Evolutionary conservation across 2,888 invertebrate species (phyloP), one percentile per base, ranked within the genome.

Genomic region (Drosophila merina): DNA sequence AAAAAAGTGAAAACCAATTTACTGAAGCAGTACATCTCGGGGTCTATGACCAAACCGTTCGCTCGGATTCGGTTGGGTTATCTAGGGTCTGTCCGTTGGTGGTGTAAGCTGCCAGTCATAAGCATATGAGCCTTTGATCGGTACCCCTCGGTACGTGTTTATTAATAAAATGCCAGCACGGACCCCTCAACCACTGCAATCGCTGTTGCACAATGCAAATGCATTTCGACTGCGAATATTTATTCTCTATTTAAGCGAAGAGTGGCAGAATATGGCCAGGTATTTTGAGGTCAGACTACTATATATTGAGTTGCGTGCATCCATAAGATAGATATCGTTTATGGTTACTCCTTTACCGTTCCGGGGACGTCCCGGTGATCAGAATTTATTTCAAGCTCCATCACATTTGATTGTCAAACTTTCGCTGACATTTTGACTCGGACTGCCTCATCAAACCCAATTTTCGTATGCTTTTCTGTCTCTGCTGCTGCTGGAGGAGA

Each of bases 341-440:
- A 33, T 4, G 54, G 26, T 20, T 6, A 9, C 25, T 42, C 42
- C 47, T 30, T 40, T 55, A 47, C 55, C 31, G 56, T 44, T 56
- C 48, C 30, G 25, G 12, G 45, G 56, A 2, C 20, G 20, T 20
- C 20, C 2, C 67, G 56, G 50, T 56, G 50, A 67, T 52, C 63
- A 62, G 51, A 64, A 64, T 62, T 75, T 55, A 66, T 58, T 58
- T 45, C 33, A 51, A 12, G 45, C 31, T 67, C 72, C 73, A 74
- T 78, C 75, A 81, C 76, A 72, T 75, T 70, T 70, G 70, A 71
- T 77, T 67, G 73, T 60, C 70, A 80, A 64, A 81, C 81, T 81
- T 81, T 81, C 81, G 78, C 81, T 80, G 76, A 80, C 81, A 84
- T 84, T 81, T 58, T 30, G 70, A 62, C 69, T 68, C 44, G 48